Conservation (phyloP, 1,140 invertebrate genomes). For the Brachionus angularis region DNA sequence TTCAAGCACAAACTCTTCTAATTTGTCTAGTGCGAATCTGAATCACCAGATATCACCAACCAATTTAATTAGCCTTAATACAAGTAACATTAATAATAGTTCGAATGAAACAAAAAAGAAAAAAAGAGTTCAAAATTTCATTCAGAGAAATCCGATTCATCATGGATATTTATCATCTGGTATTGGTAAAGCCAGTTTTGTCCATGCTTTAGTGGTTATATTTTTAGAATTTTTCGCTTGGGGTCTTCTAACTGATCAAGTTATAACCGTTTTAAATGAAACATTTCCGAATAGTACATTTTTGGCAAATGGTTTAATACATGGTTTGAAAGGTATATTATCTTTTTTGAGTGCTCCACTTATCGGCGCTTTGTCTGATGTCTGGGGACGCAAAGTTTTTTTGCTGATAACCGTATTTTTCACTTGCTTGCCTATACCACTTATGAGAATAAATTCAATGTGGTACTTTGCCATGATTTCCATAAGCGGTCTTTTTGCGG, state of each 20-base stretch:
- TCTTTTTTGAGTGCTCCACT: constrained; percentile 94
- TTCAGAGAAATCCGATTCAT: too few species aligned
- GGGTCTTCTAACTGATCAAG: constrained; percentile 94
- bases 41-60: too few species aligned
- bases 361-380: constrained; percentile 91
- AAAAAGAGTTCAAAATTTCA: too few species aligned
- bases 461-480: constrained; percentile 99
- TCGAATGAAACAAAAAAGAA: too few species aligned
- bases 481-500: constrained; percentile 94
- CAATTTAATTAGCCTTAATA: too few species aligned
- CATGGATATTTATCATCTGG: too few species aligned
- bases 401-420: constrained; percentile 96
- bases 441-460: constrained; percentile 98
- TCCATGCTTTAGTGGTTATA: constrained; percentile 96
- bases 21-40: too few species aligned
- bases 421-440: constrained; percentile 95
- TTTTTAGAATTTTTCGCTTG: constrained; percentile 99
- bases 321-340: constrained; percentile 87
- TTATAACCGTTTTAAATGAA: constrained; percentile 89
- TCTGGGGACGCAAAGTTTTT: constrained; percentile 97
- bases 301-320: constrained; percentile 97
- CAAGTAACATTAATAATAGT: too few species aligned
- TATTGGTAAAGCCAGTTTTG: constrained; percentile 83
- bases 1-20: too few species aligned
- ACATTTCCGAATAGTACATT: constrained; percentile 99